Conservation (phyloP, 2,797 vertebrate genomes). For the Sparidentex hasta region DNA sequence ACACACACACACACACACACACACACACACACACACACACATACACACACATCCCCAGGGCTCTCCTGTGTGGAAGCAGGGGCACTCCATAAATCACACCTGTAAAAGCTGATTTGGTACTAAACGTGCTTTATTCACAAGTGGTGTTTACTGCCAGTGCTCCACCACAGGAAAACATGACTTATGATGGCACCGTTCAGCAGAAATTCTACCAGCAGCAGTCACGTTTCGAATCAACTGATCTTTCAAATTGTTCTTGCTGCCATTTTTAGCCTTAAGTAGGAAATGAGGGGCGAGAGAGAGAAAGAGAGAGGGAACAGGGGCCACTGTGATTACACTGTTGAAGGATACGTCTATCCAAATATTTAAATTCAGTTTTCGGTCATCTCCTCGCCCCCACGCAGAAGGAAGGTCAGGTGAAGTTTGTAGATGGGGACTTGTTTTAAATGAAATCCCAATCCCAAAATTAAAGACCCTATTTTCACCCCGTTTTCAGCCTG, state of each 20-base stretch:
- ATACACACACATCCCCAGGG: slow-evolving; percentile 21
- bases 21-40: too few species aligned
- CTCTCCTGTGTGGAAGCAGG: slow-evolving; percentile 43
- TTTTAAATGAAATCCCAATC: too few species aligned
- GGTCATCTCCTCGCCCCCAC: too few species aligned
- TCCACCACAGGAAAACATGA: slow-evolving; percentile 64
- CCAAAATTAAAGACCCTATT: too few species aligned
- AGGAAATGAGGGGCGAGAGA: neutral
- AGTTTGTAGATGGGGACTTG: too few species aligned
- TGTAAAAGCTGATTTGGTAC: slow-evolving; percentile 80
- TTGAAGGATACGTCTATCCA: neutral
- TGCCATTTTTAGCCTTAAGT: neutral
- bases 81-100: slow-evolving; percentile 77
- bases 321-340: neutral
- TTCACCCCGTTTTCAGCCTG: too few species aligned
- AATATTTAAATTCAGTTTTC: too few species aligned
- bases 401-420: too few species aligned
- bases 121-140: slow-evolving; percentile 77
- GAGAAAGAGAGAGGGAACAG: neutral
- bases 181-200: slow-evolving; percentile 31
- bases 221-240: too few species aligned
- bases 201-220: neutral
- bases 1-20: too few species aligned
- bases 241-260: neutral
- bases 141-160: slow-evolving; percentile 75